Evolutionary conservation across 2,797 vertebrate genomes (phyloP).

Genomic region (Bradypus variegatus): DNA sequence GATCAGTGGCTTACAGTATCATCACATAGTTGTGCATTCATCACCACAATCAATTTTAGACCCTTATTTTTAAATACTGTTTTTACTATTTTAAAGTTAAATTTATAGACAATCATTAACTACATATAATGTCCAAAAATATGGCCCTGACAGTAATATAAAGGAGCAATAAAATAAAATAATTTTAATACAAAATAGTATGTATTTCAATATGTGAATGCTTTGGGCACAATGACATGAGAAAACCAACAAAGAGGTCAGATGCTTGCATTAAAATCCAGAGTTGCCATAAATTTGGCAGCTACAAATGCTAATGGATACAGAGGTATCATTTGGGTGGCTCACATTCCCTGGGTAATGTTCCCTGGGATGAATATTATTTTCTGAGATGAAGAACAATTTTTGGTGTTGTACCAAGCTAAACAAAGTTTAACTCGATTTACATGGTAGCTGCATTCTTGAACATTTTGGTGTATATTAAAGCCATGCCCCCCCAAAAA

Average conservation of each 20-base stretch:
- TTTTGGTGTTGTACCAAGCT: neutral
- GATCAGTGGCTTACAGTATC: too few species aligned
- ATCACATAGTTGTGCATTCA: neutral
- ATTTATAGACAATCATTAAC: neutral
- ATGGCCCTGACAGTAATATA: neutral
- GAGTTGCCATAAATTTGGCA: neutral
- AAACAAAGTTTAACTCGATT: neutral
- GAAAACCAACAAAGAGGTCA: neutral
- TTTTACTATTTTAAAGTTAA: slow-evolving; percentile 14
- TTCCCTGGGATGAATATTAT: neutral
- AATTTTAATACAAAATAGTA: neutral
- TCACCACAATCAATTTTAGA: too few species aligned
- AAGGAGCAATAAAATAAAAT: slow-evolving; percentile 1
- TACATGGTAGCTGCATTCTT: neutral
- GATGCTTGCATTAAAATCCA: neutral
- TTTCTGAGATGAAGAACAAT: neutral
- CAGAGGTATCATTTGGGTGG: neutral
- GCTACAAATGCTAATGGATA: neutral
- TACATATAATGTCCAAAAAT: neutral
- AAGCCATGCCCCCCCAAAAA: neutral
- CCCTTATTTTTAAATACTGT: neutral
- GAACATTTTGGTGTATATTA: neutral
- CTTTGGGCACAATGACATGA: neutral
- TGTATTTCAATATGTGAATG: neutral
- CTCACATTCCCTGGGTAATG: neutral